Evolutionary conservation across 1,140 invertebrate genomes (phyloP), one percentile per base, ranked within the genome.

Genomic region (Andrena cerasifolii): DNA sequence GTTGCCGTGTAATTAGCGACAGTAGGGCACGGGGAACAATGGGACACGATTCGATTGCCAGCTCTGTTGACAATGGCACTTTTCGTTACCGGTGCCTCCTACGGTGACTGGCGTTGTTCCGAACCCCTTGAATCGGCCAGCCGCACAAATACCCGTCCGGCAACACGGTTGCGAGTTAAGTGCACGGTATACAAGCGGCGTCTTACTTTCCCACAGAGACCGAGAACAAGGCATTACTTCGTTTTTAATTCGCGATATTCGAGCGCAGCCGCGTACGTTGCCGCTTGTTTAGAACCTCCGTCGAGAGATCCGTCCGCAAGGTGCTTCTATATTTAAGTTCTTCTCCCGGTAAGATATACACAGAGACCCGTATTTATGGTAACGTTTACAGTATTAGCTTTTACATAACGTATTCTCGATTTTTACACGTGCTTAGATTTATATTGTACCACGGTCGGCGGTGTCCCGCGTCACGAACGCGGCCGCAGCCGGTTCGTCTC

Each of bases 351-450:
- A 56, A 18, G 21, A 36, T 47, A 43, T 36, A 56, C 8, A 1
- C 26, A 71, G 33, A n/a, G 26, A 77, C 43, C 8, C 43, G 67
- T 78, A 83, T 83, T 83, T 85, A 83, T 80, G 59, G 26, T 65
- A 61, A 72, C 61, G 51, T 85, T 75, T 65, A 70, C 81, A 83
- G 83, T 85, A 83, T 85, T 85, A 85, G 78, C 43, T 76, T 72
- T 85, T 61, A 7, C 10, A 40, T 21, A 74, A 78, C 18, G 70
- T 83, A 74, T 80, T 80, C 66, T 26, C 36, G 33, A 77, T 26
- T 61, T 77, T 62, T 71, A 77, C 33, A 54, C 10, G 1, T 53
- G 33, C n/a, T 24, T 45, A 71, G 45, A 54, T 53, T 33, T 61
- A 70, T 53, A 24, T 61, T 61, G 3, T 43, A 59, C 26, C 8